These are phyloP conservation scores for Lipotes vexillifer DNA, from an alignment of 2,113 vertebrate species.

Conservation along the genomic window DNA sequence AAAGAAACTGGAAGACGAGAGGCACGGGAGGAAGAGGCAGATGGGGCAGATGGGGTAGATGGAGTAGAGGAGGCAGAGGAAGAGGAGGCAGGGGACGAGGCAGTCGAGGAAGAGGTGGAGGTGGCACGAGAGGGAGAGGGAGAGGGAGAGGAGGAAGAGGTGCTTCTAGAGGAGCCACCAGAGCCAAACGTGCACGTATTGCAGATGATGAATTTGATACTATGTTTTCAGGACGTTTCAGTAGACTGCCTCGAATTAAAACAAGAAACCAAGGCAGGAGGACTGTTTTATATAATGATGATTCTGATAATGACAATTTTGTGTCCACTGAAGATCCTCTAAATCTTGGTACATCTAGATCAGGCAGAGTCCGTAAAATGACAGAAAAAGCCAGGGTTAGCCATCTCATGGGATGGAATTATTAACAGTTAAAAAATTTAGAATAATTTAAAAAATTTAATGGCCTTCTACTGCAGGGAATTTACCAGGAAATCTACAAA, in stretches of 20 bases:
- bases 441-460: conserved; percentile 76
- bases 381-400: conserved; percentile 99
- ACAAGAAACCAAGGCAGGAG: conserved; percentile 96
- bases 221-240: conserved; percentile 81
- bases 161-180: conserved; percentile 77
- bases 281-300: conserved; percentile 94
- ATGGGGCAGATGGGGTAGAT: conserved; percentile 81
- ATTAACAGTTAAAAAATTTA: conserved; percentile 83
- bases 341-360: conserved; percentile 96
- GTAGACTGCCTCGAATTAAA: conserved; percentile 88
- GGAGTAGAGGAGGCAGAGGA: conserved; percentile 79
- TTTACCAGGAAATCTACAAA: conserved; percentile 86
- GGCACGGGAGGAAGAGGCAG: conserved; percentile 75
- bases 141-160: conserved; percentile 80
- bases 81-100: conserved; percentile 80
- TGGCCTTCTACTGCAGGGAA: conserved; percentile 96
- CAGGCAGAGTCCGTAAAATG: conserved; percentile 97
- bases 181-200: conserved; percentile 79
- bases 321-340: conserved; percentile 91
- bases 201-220: conserved; percentile 83
- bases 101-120: conserved; percentile 78
- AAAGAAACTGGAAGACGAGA: conserved; percentile 81
- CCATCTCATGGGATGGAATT: conserved; percentile 99
- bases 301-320: conserved; percentile 92
- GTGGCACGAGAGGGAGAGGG: conserved; percentile 71